phyloP scores from a whole-genome alignment of 2,888 invertebrate species.

The Clitarchus hookeri region DNA sequence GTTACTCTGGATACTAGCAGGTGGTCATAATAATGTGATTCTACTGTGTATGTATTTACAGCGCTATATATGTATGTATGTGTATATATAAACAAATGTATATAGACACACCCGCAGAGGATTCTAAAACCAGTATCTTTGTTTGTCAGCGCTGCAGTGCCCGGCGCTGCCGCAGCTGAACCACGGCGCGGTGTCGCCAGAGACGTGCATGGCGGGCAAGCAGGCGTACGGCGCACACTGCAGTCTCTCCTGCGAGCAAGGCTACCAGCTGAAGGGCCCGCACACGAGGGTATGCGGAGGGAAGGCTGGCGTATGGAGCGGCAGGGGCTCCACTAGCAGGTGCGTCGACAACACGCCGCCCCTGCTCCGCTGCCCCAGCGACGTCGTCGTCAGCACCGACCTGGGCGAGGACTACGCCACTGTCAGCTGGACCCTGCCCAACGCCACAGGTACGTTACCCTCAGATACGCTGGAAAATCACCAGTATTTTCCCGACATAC shows the following conservation, averaged over 20 bases:
- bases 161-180: slow-evolving; percentile 57
- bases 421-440: slow-evolving; percentile 59
- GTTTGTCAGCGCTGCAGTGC: slow-evolving; percentile 58
- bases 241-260: slow-evolving; percentile 61
- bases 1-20: too few species aligned
- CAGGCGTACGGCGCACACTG: slow-evolving; percentile 64
- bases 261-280: slow-evolving; percentile 63
- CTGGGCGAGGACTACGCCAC: slow-evolving; percentile 59
- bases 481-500: too few species aligned
- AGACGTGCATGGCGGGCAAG: slow-evolving; percentile 60
- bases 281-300: slow-evolving; percentile 60
- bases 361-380: slow-evolving; percentile 60
- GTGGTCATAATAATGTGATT: too few species aligned
- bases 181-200: slow-evolving; percentile 60
- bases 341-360: slow-evolving; percentile 65
- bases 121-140: too few species aligned
- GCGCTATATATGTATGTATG: too few species aligned
- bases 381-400: slow-evolving; percentile 56
- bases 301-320: slow-evolving; percentile 61
- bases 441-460: slow-evolving; percentile 50
- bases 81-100: too few species aligned
- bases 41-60: too few species aligned
- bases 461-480: too few species aligned
- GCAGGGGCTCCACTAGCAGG: slow-evolving; percentile 54
- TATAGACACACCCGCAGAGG: too few species aligned